These are phyloP conservation scores for Corvus moneduloides DNA, from an alignment of 2,113 vertebrate species.

Conservation along the genomic window DNA sequence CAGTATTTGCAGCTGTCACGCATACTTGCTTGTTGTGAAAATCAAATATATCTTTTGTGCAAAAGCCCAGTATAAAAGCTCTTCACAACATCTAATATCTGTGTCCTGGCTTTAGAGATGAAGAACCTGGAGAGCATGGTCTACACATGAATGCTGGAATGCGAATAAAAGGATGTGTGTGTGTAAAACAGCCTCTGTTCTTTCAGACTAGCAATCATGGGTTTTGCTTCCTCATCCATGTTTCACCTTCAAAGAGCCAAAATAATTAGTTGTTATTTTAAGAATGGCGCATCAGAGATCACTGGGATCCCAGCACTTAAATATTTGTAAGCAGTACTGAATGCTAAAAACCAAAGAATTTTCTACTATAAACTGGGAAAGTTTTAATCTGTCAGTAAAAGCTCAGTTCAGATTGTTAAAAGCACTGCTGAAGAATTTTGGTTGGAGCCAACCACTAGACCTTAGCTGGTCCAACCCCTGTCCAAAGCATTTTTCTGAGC, in stretches of 20 bases:
- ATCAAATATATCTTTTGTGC: neutral
- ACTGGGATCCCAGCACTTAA: too few relatives aligned
- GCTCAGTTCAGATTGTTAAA: neutral
- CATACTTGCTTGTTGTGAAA: neutral
- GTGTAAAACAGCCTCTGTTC: neutral
- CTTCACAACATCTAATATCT: neutral
- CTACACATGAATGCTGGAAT: neutral
- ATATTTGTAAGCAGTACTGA: neutral
- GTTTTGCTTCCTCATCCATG: neutral
- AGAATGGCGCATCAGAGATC: neutral
- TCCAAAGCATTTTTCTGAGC: neutral
- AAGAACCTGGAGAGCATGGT: neutral
- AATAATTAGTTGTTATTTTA: neutral
- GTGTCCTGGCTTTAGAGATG: neutral
- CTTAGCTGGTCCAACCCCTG: neutral
- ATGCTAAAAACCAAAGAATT: neutral
- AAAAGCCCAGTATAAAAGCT: neutral
- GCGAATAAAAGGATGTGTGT: neutral
- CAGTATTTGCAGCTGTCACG: neutral
- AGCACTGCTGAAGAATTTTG: neutral
- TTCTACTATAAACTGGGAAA: neutral
- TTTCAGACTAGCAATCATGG: accelerated
- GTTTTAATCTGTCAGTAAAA: neutral
- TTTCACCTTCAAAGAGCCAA: neutral
- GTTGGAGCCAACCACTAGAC: neutral